phyloP scores from a whole-genome alignment of 2,888 invertebrate genomes.

The Fragum fragum region DNA sequence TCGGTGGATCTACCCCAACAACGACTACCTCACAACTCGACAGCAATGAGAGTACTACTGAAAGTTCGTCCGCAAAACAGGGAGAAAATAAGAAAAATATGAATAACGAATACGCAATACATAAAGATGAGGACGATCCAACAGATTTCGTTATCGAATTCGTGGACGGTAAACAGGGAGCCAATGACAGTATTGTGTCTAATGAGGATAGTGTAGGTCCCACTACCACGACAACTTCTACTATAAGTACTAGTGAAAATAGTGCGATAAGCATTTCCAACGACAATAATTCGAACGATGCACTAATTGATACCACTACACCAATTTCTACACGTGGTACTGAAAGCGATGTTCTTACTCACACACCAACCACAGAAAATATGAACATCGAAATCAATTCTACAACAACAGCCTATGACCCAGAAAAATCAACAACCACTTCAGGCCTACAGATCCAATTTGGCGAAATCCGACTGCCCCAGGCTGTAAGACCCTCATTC shows the following conservation, averaged over 20 bases:
- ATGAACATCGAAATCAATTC: neutral
- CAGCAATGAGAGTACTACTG: neutral
- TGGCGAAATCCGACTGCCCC: constrained; percentile 25
- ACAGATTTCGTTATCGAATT: neutral
- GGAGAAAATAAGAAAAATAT: neutral
- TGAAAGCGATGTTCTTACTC: neutral
- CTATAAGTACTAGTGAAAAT: neutral
- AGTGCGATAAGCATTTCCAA: neutral
- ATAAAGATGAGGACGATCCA: neutral
- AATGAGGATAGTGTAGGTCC: neutral
- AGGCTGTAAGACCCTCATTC: constrained; percentile 22
- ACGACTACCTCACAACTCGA: neutral
- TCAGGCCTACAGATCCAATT: neutral
- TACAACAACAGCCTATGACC: neutral
- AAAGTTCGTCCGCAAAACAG: neutral
- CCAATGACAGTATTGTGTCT: neutral
- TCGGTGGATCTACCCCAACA: neutral
- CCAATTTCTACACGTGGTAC: neutral
- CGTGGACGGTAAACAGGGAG: neutral
- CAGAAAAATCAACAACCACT: neutral
- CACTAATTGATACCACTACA: no score
- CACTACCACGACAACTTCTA: neutral
- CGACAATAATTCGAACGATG: neutral
- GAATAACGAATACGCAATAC: neutral
- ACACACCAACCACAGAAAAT: neutral